A percentile compares a stretch with the other conserved stretches of the same genome.
Evolutionary conservation across 2,888 invertebrate genomes (phyloP).

Genomic region (Petrophora chlorosata): DNA sequence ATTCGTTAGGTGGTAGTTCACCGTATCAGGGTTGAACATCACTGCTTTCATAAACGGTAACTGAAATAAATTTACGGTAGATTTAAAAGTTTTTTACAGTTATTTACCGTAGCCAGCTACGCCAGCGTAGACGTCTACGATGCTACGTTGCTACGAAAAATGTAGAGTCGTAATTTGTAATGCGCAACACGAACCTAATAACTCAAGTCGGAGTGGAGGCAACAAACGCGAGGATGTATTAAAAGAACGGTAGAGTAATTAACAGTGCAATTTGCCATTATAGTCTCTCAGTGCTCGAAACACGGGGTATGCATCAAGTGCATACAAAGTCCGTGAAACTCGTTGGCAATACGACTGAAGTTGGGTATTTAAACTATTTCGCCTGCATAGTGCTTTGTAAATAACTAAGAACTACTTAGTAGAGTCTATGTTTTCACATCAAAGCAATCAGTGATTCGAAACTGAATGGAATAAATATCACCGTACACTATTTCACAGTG

Average conservation of each 20-base stretch:
- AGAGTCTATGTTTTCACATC: too few relatives aligned
- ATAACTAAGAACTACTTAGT: too few relatives aligned
- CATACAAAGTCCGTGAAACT: not conserved
- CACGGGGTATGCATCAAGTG: not conserved
- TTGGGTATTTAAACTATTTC: too few relatives aligned
- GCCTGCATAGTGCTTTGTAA: too few relatives aligned
- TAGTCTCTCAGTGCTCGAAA: conserved; percentile 16
- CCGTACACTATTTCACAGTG: too few relatives aligned
- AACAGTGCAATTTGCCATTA: conserved; percentile 52
- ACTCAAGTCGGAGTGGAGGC: conserved; percentile 57
- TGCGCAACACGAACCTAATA: conserved; percentile 67
- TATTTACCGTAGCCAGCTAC: conserved; percentile 38
- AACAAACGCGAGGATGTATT: conserved; percentile 58
- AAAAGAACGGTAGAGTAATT: conserved; percentile 55
- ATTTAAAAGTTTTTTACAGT: conserved; percentile 30
- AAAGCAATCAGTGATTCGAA: too few relatives aligned
- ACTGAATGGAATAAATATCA: too few relatives aligned
- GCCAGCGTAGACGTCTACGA: conserved; percentile 42
- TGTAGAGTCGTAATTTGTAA: conserved; percentile 54
- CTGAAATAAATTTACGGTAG: conserved; percentile 22
- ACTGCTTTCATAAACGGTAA: conserved; percentile 21
- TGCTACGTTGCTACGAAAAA: conserved; percentile 51
- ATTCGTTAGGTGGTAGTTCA: conserved; percentile 9
- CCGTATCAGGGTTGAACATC: conserved; percentile 21
- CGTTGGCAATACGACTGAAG: too few relatives aligned